A percentile compares a stretch with the other conserved stretches of the same genome.
These are phyloP conservation scores for Philereme transversata DNA, from an alignment of 2,888 invertebrate species.

Conservation along the genomic window DNA sequence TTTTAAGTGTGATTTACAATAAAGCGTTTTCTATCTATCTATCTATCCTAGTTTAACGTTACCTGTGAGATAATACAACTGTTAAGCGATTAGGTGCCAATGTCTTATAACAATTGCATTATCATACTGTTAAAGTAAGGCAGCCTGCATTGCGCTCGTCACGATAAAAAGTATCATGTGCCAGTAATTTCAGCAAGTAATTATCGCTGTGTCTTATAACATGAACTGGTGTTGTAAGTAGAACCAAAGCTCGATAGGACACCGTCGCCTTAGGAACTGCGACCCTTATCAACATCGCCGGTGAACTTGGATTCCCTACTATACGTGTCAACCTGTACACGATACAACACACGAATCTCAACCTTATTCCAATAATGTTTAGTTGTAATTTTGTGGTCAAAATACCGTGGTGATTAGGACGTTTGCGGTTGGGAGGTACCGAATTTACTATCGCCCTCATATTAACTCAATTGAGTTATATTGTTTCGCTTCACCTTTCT, in stretches of 20 bases:
- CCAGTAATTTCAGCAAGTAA: not conserved
- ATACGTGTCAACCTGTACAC: slow-evolving; percentile 59
- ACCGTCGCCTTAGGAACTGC: slow-evolving; percentile 69
- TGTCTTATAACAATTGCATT: too few species aligned
- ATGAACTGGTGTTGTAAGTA: slow-evolving; percentile 53
- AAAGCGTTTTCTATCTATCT: too few species aligned
- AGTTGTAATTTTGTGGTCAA: slow-evolving; percentile 31
- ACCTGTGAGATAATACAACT: too few species aligned
- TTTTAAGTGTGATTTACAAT: too few species aligned
- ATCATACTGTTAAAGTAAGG: too few species aligned
- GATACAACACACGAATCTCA: slow-evolving; percentile 36
- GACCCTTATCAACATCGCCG: slow-evolving; percentile 78
- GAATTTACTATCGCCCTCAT: slow-evolving; percentile 68
- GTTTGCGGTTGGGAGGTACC: slow-evolving; percentile 41
- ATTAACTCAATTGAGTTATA: slow-evolving; percentile 69
- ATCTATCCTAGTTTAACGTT: too few species aligned
- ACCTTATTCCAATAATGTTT: slow-evolving; percentile 31
- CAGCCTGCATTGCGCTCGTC: too few species aligned
- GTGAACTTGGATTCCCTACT: slow-evolving; percentile 66
- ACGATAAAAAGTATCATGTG: not conserved
- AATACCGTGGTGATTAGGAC: slow-evolving; percentile 24
- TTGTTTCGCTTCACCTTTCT: slow-evolving; percentile 65
- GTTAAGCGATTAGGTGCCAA: too few species aligned
- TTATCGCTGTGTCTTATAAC: slow-evolving; percentile 41
- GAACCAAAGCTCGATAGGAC: slow-evolving; percentile 67